Percentiles rank a stretch among this genome's conserved stretches.
phyloP scores from a whole-genome alignment of 64 coral and sea anemone species.

The Acropora yongei region DNA sequence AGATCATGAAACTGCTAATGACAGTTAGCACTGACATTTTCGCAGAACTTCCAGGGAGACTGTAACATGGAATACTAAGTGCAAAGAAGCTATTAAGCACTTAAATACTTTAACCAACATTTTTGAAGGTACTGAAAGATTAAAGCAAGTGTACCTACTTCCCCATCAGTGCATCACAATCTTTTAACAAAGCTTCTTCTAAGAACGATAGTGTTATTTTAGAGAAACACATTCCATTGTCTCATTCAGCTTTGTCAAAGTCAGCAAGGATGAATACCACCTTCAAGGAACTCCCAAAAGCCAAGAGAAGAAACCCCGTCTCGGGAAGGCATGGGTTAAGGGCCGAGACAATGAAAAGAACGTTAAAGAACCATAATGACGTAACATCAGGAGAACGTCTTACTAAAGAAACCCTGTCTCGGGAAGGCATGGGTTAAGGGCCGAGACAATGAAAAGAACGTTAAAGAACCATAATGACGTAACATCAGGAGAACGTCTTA shows the following conservation, averaged over 20 bases:
- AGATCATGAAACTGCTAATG: not conserved
- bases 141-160: not conserved
- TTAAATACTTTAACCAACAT: not conserved
- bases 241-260: not conserved
- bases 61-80: not conserved
- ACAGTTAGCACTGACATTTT: not conserved
- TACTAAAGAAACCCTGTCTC: not conserved
- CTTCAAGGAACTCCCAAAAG: not conserved
- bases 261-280: not conserved
- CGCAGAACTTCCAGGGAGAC: not conserved
- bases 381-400: not conserved
- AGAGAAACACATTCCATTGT: not conserved
- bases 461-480: not conserved
- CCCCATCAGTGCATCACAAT: not conserved
- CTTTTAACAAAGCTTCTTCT: not conserved
- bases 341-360: not conserved
- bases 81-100: not conserved
- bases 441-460: not conserved
- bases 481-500: not conserved
- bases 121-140: not conserved
- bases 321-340: not conserved
- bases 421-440: not conserved
- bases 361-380: not conserved
- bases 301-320: not conserved
- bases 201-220: not conserved